phyloP scores from a whole-genome alignment of 2,113 vertebrate genomes.

The Catagonus wagneri region DNA sequence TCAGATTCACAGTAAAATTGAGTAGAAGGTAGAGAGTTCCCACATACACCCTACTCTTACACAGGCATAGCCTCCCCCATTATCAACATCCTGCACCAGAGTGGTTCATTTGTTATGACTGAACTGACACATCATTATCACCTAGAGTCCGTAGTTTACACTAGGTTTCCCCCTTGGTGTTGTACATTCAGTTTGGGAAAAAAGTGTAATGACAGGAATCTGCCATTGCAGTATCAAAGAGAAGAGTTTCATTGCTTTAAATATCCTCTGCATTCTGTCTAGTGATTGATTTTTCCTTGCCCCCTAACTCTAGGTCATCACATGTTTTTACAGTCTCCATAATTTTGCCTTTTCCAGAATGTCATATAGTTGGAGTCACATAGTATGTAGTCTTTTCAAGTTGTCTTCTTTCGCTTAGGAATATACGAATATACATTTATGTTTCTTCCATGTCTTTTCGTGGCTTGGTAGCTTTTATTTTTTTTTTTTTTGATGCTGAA shows the following conservation, averaged over 20 bases:
- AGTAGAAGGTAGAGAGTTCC: background rate
- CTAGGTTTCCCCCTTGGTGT: background rate
- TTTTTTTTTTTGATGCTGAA: background rate
- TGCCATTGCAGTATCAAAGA: background rate
- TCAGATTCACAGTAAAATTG: background rate
- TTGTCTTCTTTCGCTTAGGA: background rate
- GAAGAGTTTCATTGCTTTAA: background rate
- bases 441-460: background rate
- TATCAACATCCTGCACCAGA: background rate
- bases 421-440: background rate
- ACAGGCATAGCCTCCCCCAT: background rate
- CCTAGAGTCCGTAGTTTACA: background rate
- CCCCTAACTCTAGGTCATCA: background rate
- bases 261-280: background rate
- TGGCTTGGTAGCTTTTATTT: background rate
- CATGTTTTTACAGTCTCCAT: background rate
- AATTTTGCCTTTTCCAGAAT: background rate
- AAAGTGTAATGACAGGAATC: background rate
- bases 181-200: background rate
- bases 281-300: background rate
- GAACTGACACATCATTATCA: background rate
- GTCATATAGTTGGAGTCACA: background rate
- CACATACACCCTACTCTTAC: background rate
- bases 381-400: background rate
- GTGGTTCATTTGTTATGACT: background rate